These are phyloP conservation scores for Atherinosoma microstoma DNA, from an alignment of 2,797 vertebrate species.

Conservation along the genomic window DNA sequence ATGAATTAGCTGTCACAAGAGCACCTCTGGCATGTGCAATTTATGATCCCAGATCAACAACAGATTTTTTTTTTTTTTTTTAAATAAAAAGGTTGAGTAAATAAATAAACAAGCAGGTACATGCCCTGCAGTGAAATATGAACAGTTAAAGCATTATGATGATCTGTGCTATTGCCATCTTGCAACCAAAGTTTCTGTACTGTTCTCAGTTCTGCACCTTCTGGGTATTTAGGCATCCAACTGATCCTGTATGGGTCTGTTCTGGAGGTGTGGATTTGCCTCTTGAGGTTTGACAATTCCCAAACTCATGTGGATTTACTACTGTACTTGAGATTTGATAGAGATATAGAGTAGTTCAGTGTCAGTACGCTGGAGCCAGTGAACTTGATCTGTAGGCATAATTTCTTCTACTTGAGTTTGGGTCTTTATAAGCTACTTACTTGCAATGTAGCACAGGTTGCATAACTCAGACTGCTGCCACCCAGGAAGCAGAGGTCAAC, in stretches of 20 bases:
- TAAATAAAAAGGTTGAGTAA: background rate
- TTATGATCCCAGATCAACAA: background rate
- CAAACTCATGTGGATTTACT: background rate
- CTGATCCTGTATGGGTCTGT: background rate
- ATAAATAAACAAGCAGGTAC: slow-evolving; percentile 4
- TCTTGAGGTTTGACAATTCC: background rate
- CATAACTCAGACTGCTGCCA: background rate
- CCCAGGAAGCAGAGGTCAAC: background rate
- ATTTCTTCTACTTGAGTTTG: background rate
- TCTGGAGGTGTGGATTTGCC: background rate
- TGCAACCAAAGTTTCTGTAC: background rate
- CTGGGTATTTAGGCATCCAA: background rate
- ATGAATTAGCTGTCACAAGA: slow-evolving; percentile 1
- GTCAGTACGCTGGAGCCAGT: background rate
- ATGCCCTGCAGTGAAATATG: background rate
- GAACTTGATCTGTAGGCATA: background rate
- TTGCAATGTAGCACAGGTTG: background rate
- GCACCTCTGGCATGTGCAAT: background rate
- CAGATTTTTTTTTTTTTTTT: no score
- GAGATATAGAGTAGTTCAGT: no score
- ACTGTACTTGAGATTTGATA: no score
- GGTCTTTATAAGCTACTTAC: background rate
- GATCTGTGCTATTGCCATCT: background rate
- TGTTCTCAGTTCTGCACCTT: background rate
- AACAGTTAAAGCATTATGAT: background rate